Base-by-base conservation (phyloP, 2,888 invertebrate species). In the Caenorhabditis afra region DNA sequence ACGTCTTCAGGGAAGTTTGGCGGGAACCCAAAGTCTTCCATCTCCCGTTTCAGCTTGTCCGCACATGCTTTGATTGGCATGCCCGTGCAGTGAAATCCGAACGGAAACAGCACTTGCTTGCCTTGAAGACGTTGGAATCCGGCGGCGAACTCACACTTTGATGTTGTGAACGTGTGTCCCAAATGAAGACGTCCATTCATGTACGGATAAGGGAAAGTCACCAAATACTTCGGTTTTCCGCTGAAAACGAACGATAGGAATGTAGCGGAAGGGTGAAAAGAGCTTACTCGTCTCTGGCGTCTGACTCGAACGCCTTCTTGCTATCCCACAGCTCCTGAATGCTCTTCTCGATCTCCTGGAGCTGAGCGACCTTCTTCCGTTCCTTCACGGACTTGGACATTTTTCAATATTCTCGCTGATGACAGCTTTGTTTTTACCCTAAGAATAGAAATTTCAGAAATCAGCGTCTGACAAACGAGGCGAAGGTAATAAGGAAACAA, bases 51-150 rank as follows among this genome's bases (percentile, higher is more conserved):
- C 50, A 99, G 91, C 91, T 99, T 99, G 91, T 99, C 99, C 14
- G 99, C 95, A 92, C 97, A 97, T 0, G 98, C 97, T 92, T 97
- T 98, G 78, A 99, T 99, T 0, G 98, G 98, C 98, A 98, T 99
- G 53, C 99, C 99, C 22, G 99, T 99, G 90, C 97, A 97, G 91
- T 99, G 99, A 87, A 99, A 95, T 3, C 96, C 98, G 92, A 99
- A 98, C 14, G 99, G 99, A 91, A 97, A 98, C 10, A 99, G 92
- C 12, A 95, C 95, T 87, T 93, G 93, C 90, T 95, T 95, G 0
- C 99, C 98, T 91, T 95, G 94, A 61, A 98, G 91, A n/a, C 97
- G 93, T 83, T 97, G 94, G 91, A 95, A 98, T 55, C 98, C 94
- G 67, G 94, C 93, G 14, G 96, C 94, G 93, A 96, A 99, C 92